Evolutionary conservation across 2,113 vertebrate species (phyloP), one percentile per base, ranked within the genome.

Genomic region (Colius striatus): DNA sequence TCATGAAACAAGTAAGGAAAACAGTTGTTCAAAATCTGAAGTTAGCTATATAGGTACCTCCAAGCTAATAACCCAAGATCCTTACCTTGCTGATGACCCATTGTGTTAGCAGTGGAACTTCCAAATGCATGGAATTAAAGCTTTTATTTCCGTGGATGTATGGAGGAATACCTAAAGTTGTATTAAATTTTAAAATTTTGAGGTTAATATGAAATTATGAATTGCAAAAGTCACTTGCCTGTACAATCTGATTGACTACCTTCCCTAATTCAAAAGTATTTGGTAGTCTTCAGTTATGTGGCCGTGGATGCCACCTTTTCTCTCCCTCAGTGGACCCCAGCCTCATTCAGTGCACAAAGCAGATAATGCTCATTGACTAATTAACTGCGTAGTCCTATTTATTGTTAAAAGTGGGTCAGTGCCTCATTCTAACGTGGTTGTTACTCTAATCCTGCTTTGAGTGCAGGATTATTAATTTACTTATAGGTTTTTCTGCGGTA

Each of bases 381-480:
- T 97, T 96, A 94, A 92, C 95, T 89, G 70, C 45, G 79, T 86
- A 94, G 93, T 82, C 95, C 89, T 94, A 43, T 96, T 95, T 96
- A 94, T 96, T 96, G 71, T 94, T 95, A 95, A 89, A 96, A 96
- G 96, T 97, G 96, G 95, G 95, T 96, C 96, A 94, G 58, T 86
- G 93, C 94, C 90, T 96, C 77, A 23, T 94, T 96, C 95, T 93
- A 94, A 77, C 79, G 60, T 95, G 83, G 3, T n/a, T 58, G 87
- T 73, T 94, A 66, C 83, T 93, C 83, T 96, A 97, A 96, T 96
- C 94, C 95, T 78, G 50, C 83, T 96, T 67, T 95, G 85, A 92
- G 50, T 89, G 75, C 50, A 29, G 93, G 94, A 96, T 96, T 95
- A 88, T 96, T 95, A 97, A 95, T 95, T 96, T 95, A 38, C 92